Evolutionary conservation across 2,113 vertebrate species (phyloP), one percentile per base, ranked within the genome.

Genomic region (Myotis yumanensis): DNA sequence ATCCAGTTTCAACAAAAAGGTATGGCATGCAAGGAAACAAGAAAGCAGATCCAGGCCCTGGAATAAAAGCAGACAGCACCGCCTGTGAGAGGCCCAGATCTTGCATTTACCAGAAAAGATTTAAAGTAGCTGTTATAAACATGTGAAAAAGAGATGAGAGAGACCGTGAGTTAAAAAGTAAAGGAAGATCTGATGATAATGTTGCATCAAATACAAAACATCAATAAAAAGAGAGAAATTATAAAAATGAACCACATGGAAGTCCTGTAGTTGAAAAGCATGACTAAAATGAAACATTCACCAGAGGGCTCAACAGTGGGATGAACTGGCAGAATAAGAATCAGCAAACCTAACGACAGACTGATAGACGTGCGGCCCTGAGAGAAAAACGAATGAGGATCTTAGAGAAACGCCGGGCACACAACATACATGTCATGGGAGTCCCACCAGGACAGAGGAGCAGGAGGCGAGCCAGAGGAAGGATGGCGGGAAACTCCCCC

Each of bases 281-380:
- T 2, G 32, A 9, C 17, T 22, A 12, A 68, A 68, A 32, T 11
- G 23, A 37, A 57, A 46, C 30, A 7, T 30, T 37, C 30, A 12
- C 35, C 9, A 23, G n/a, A 32, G 22, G 51, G 51, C 40, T 62
- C 79, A 43, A 4, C 1, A 11, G 62, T 2, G 52, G 22, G n/a
- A 7, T 3, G 48, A n/a, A n/a, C 14, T 22, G 73, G 37, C 3
- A 68, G 66, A 52, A 46, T 10, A 43, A n/a, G 18, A 66, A 32
- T 7, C 12, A 30, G 80, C 11, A 32, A 10, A 77, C 43, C 3
- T 66, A 37, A 62, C 79, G 77, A 17, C 1, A 20, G 64, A 28
- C 0, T 0, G 28, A 20, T 3, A 51, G 54, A 8, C 3, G 11
- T 2, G 12, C 40, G 12, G 28, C 18, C 72, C 8, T 2, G 11